Conservation (phyloP, 2,113 vertebrate genomes). For the Notarius lentiginosus region DNA sequence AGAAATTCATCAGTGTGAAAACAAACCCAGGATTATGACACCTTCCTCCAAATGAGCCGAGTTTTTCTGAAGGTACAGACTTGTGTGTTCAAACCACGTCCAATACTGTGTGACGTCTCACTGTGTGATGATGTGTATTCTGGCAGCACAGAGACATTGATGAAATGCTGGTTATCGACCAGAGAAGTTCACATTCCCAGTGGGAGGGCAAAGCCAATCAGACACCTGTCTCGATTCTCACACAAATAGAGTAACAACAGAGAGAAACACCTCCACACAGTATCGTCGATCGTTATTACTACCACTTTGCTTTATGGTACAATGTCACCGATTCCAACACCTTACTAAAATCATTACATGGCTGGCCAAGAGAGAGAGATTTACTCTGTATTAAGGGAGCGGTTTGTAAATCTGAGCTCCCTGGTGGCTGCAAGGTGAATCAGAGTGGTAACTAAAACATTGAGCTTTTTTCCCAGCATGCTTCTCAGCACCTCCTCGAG, state of each 20-base stretch:
- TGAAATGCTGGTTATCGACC: slow-evolving; percentile 1
- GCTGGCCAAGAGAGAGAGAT: slow-evolving; percentile 16
- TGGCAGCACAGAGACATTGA: background rate
- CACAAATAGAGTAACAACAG: slow-evolving; percentile 25
- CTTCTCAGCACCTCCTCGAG: background rate
- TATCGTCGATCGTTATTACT: slow-evolving; percentile 19
- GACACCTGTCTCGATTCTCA: background rate
- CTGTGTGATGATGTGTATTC: background rate
- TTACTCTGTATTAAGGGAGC: slow-evolving; percentile 6
- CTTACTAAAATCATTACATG: slow-evolving; percentile 10
- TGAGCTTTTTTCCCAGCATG: background rate
- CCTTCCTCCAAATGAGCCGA: background rate
- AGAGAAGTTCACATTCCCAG: background rate
- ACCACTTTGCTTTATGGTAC: slow-evolving; percentile 21
- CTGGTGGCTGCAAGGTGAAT: background rate
- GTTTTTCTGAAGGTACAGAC: background rate
- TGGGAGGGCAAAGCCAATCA: slow-evolving; percentile 24
- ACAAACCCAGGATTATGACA: background rate
- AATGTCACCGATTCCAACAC: background rate
- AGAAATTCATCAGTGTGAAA: background rate
- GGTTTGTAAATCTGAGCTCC: background rate
- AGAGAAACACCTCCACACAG: background rate
- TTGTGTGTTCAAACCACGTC: background rate
- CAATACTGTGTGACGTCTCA: background rate
- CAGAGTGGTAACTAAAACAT: background rate